phyloP scores from a whole-genome alignment of 2,888 invertebrate species.

The Catocala fraxini region DNA sequence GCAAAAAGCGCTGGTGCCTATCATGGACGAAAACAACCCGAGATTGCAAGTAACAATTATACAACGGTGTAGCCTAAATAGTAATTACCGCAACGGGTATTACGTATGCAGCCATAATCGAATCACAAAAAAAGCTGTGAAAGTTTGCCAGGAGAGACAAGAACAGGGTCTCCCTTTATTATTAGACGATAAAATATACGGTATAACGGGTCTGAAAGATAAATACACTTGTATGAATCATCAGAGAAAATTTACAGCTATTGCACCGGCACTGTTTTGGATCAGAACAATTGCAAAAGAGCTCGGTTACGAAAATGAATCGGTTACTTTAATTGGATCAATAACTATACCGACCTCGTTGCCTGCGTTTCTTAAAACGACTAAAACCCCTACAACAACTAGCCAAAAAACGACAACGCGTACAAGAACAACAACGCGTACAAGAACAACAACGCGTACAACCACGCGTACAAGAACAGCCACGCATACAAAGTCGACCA shows the following conservation, averaged over 20 bases:
- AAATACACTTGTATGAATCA: slow-evolving; percentile 34
- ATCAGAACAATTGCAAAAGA: slow-evolving; percentile 45
- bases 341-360: too few relatives aligned
- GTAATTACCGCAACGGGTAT: slow-evolving; percentile 35
- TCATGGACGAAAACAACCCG: slow-evolving; percentile 38
- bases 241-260: slow-evolving; percentile 50
- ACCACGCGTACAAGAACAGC: too few relatives aligned
- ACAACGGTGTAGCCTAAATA: slow-evolving; percentile 50
- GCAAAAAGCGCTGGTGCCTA: slow-evolving; percentile 55
- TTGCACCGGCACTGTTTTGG: slow-evolving; percentile 61
- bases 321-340: too few relatives aligned
- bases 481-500: too few relatives aligned
- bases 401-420: too few relatives aligned
- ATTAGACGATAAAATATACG: slow-evolving; percentile 58
- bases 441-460: too few relatives aligned
- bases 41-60: slow-evolving; percentile 52
- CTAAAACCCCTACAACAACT: too few relatives aligned
- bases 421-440: too few relatives aligned
- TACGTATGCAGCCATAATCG: slow-evolving; percentile 60
- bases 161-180: slow-evolving; percentile 66
- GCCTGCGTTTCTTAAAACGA: too few relatives aligned
- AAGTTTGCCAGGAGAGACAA: slow-evolving; percentile 39
- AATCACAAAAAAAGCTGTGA: slow-evolving; percentile 19
- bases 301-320: slow-evolving; percentile 2
- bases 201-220: slow-evolving; percentile 48